Base-by-base conservation (phyloP, 2,888 invertebrate species). In the Trilocha varians region DNA sequence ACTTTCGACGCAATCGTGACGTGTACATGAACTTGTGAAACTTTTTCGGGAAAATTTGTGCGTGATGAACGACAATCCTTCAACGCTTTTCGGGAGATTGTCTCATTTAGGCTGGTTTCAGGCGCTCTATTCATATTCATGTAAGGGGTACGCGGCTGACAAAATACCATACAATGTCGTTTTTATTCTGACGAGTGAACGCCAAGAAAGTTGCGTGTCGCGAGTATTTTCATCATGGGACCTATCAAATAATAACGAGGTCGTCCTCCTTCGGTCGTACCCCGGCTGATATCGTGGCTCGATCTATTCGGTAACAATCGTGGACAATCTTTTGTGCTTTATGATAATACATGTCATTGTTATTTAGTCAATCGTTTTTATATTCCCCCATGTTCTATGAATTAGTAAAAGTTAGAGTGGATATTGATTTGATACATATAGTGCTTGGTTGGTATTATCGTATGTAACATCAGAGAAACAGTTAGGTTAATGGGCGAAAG, bases 241-340 rank as follows among this genome's bases (percentile, higher is more conserved):
- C 73, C 78, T 76, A 80, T 80, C 76, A 78, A 82, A 83, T 75
- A 82, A 80, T 80, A 82, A 78, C 65, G 70, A 80, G 77, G 76
- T 70, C 76, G 70, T 70, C 72, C 69, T 71, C 65, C 62, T 70
- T 59, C 62, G 65, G 55, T 61, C 57, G 67, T 65, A 61, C 67
- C 66, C 65, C 57, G 53, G 62, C 65, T 66, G 68, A 70, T 79
- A 77, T 75, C 71, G 67, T 62, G 61, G 64, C 53, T 55, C 60
- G 62, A 75, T 78, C 74, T 74, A 71, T 76, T 71, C 62, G 53
- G 62, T 62, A 63, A 69, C 71, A 71, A 70, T 73, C 64, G 65
- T 67, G 69, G 64, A 57, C 62, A 61, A 74, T 73, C 73, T 74
- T 78, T 78, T 77, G 69, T 76, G 60, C 57, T 73, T 74, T 77